These are phyloP conservation scores for Melanostigma gelatinosum DNA, from an alignment of 2,113 vertebrate genomes.

Conservation along the genomic window DNA sequence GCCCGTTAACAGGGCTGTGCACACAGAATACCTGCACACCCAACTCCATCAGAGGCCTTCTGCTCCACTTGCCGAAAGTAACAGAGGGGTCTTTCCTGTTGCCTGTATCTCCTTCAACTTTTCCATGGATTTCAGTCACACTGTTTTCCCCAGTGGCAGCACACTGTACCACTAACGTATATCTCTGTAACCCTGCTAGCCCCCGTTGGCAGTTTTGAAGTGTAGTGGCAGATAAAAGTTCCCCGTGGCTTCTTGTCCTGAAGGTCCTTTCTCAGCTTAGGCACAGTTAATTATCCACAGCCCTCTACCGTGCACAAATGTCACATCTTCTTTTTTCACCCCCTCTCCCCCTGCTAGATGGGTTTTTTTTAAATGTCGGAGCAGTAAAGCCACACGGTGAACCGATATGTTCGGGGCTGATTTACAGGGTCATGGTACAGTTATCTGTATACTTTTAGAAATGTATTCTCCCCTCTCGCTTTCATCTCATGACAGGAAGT, in stretches of 20 bases:
- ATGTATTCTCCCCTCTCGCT: not conserved
- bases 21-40: conserved; percentile 21
- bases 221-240: conserved; percentile 49
- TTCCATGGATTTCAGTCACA: conserved; percentile 30
- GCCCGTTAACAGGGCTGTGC: conserved; percentile 1
- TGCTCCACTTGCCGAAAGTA: conserved; percentile 11
- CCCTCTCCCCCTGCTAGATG: conserved; percentile 10
- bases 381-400: conserved; percentile 33
- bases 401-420: conserved; percentile 24
- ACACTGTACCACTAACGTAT: conserved; percentile 21
- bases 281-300: conserved; percentile 36
- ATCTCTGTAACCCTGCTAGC: conserved; percentile 8
- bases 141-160: conserved; percentile 6
- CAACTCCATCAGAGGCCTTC: conserved; percentile 39
- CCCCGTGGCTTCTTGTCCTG: conserved; percentile 25
- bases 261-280: conserved; percentile 31
- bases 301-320: not conserved
- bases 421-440: conserved; percentile 29
- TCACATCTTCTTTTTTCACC: not conserved
- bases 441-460: conserved; percentile 22
- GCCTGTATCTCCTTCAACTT: conserved; percentile 41
- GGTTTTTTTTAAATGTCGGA: conserved; percentile 21
- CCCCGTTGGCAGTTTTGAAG: conserved; percentile 37
- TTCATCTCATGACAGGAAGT: conserved; percentile 16
- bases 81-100: conserved; percentile 27